Evolutionary conservation across 1,140 invertebrate species (phyloP).

Genomic region (Littorina saxatilis): DNA sequence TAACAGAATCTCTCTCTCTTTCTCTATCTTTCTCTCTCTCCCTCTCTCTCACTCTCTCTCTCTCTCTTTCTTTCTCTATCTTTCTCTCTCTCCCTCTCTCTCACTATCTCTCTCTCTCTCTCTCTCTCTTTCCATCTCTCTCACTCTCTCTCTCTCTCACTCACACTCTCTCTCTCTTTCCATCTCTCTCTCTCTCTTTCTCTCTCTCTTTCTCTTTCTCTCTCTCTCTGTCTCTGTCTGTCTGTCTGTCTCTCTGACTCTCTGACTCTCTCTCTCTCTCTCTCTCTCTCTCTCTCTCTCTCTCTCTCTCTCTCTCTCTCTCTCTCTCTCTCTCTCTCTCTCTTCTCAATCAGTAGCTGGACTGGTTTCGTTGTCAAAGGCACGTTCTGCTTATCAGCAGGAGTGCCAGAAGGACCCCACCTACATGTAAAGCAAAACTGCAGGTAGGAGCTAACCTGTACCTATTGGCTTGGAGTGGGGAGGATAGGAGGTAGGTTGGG

Average conservation of each 20-base stretch:
- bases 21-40: too few species aligned
- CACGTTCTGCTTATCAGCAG: neutral
- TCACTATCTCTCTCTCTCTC: neutral
- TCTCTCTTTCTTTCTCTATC: neutral
- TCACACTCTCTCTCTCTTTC: constrained; percentile 11
- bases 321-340: constrained; percentile 11
- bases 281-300: neutral
- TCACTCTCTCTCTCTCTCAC: constrained; percentile 4
- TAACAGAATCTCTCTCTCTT: too few species aligned
- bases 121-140: neutral
- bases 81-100: neutral
- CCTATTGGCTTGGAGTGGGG: too few species aligned
- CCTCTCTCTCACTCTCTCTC: too few species aligned
- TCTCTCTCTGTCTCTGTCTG: neutral
- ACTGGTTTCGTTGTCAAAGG: neutral
- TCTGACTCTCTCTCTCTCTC: neutral
- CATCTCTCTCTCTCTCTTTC: neutral
- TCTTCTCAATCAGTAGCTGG: neutral
- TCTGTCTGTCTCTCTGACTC: neutral
- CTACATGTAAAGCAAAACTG: neutral
- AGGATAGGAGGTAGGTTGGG: too few species aligned
- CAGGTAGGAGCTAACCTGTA: neutral
- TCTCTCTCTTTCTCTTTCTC: constrained; percentile 2
- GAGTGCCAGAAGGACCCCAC: neutral
- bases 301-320: neutral